These are phyloP conservation scores for Macroglossus sobrinus DNA, from an alignment of 2,113 vertebrate genomes.

Conservation along the genomic window DNA sequence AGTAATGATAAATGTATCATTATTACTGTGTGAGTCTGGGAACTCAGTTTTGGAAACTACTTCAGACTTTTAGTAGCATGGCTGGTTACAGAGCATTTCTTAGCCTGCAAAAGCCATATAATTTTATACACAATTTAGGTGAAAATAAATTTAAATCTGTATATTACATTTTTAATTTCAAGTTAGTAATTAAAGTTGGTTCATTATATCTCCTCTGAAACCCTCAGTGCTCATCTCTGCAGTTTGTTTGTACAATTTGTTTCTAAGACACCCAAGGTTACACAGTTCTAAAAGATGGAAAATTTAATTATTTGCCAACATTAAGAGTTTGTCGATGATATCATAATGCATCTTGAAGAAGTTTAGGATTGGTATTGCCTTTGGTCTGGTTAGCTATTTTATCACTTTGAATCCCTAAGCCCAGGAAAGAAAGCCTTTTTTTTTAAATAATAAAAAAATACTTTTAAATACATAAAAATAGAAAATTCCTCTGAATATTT, in stretches of 20 bases:
- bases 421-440: background rate
- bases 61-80: conserved; percentile 82
- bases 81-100: conserved; percentile 80
- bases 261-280: conserved; percentile 85
- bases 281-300: conserved; percentile 79
- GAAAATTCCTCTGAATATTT: background rate
- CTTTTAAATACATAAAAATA: conserved; percentile 47
- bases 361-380: conserved; percentile 72
- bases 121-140: conserved; percentile 85
- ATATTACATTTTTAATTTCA: conserved; percentile 87
- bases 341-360: conserved; percentile 71
- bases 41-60: conserved; percentile 82
- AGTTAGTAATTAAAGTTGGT: conserved; percentile 87
- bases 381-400: conserved; percentile 9
- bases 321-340: conserved; percentile 67
- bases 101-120: conserved; percentile 79
- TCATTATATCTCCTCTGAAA: conserved; percentile 85
- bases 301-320: conserved; percentile 84
- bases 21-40: conserved; percentile 83
- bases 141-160: conserved; percentile 86
- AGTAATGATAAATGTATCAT: conserved; percentile 87
- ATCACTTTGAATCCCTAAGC: conserved; percentile 27
- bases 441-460: background rate
- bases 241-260: conserved; percentile 85
- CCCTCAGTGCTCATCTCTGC: conserved; percentile 82